Percentiles rank a stretch among this genome's conserved stretches.
phyloP scores from a whole-genome alignment of 2,113 vertebrate genomes.

The Sprattus sprattus region DNA sequence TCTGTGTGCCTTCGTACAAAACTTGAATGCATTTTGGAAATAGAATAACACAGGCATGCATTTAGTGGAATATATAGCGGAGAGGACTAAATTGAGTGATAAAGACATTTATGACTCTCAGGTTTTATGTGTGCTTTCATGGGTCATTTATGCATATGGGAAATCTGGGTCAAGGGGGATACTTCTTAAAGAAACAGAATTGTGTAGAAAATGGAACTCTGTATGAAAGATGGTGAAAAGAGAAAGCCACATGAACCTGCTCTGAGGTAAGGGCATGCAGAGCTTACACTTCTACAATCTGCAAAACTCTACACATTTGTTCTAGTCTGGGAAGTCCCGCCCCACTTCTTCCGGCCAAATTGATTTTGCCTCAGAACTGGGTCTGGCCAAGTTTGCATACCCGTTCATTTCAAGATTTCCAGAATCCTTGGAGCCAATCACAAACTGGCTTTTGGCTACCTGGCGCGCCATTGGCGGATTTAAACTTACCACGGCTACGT shows the following conservation, averaged over 20 bases:
- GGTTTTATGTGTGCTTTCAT: not conserved
- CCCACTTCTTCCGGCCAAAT: too few relatives aligned
- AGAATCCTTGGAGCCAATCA: too few relatives aligned
- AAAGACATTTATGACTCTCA: not conserved
- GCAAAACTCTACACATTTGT: not conserved
- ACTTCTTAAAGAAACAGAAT: not conserved
- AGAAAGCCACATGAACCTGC: not conserved
- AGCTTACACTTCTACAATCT: not conserved
- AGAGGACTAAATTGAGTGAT: not conserved
- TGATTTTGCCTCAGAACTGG: too few relatives aligned
- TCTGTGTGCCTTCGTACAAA: not conserved
- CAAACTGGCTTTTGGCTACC: too few relatives aligned
- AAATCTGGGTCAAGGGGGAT: not conserved
- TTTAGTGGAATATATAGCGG: not conserved
- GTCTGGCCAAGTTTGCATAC: too few relatives aligned
- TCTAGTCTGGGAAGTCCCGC: too few relatives aligned
- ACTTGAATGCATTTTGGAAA: not conserved
- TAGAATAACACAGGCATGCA: not conserved
- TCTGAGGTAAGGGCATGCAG: not conserved
- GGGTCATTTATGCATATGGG: not conserved
- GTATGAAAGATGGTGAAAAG: not conserved
- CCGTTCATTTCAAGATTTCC: too few relatives aligned
- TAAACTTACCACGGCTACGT: too few relatives aligned
- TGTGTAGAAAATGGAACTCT: not conserved
- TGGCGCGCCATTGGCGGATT: too few relatives aligned